Conservation (phyloP, 2,113 vertebrate genomes). For the Ptilorrhoa leucosticta region DNA sequence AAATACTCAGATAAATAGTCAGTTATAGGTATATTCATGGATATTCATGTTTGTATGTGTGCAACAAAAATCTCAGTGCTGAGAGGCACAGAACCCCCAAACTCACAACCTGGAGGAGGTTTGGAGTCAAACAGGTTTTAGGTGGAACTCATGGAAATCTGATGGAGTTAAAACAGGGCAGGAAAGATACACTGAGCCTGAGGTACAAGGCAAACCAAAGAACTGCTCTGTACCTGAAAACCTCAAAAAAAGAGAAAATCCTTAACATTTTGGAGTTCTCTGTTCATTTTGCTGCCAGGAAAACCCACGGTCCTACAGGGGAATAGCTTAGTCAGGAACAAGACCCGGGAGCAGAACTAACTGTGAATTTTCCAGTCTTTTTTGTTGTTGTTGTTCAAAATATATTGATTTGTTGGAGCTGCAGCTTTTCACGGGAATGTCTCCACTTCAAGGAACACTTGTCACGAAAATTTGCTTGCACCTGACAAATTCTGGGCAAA, state of each 20-base stretch:
- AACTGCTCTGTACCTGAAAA: neutral
- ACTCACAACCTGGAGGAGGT: neutral
- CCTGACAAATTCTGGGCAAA: neutral
- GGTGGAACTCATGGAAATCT: neutral
- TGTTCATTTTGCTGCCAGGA: neutral
- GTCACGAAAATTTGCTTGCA: neutral
- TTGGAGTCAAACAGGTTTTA: neutral
- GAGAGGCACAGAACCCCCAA: neutral
- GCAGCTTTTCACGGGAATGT: neutral
- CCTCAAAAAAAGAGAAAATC: neutral
- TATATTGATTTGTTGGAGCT: neutral
- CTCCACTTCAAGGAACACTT: neutral
- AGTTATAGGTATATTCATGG: neutral
- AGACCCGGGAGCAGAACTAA: neutral
- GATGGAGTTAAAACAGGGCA: neutral
- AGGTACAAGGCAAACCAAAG: neutral
- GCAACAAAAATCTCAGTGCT: accelerated
- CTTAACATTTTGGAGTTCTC: neutral
- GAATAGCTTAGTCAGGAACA: neutral
- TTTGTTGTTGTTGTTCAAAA: neutral
- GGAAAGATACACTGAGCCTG: neutral
- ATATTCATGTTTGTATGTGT: accelerated
- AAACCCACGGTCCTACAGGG: neutral
- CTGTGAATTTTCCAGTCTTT: neutral
- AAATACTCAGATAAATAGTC: neutral